A percentile compares a stretch with the other conserved stretches of the same genome.
Conservation (phyloP, 1,140 invertebrate genomes). For the Linepithema humile region DNA sequence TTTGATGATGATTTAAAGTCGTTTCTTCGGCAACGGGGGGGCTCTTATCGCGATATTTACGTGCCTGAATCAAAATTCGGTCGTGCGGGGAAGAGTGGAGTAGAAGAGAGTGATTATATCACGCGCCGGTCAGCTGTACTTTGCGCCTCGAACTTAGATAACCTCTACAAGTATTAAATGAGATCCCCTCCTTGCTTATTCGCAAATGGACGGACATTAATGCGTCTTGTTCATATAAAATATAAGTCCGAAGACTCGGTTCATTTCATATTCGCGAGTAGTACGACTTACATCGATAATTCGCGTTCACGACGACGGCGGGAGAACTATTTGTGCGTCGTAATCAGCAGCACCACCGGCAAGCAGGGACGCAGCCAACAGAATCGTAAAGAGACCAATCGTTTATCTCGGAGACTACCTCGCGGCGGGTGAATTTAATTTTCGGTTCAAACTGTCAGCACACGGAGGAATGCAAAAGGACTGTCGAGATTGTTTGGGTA, state of each 20-base stretch:
- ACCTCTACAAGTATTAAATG: constrained; percentile 66
- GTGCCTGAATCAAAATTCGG: constrained; percentile 32
- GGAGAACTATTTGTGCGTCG: neutral
- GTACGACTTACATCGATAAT: neutral
- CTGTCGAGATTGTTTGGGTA: constrained; percentile 93
- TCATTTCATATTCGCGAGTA: neutral
- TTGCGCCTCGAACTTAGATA: constrained; percentile 80
- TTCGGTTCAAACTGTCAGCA: constrained; percentile 85
- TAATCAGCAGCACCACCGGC: neutral
- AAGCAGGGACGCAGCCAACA: neutral
- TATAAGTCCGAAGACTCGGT: neutral
- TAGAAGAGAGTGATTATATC: constrained; percentile 55
- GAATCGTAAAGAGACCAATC: neutral
- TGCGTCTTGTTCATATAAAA: neutral
- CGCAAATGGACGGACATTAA: neutral
- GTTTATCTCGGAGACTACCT: neutral
- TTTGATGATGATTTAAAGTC: neutral
- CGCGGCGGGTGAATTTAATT: constrained; percentile 74
- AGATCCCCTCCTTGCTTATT: constrained; percentile 15
- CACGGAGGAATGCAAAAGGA: constrained; percentile 92
- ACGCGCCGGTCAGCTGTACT: constrained; percentile 79
- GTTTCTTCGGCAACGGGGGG: neutral
- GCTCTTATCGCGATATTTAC: constrained; percentile 17
- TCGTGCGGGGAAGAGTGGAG: neutral
- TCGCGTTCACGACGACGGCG: neutral